phyloP scores from a whole-genome alignment of 2,888 invertebrate genomes.

The Phorcus lineatus region DNA sequence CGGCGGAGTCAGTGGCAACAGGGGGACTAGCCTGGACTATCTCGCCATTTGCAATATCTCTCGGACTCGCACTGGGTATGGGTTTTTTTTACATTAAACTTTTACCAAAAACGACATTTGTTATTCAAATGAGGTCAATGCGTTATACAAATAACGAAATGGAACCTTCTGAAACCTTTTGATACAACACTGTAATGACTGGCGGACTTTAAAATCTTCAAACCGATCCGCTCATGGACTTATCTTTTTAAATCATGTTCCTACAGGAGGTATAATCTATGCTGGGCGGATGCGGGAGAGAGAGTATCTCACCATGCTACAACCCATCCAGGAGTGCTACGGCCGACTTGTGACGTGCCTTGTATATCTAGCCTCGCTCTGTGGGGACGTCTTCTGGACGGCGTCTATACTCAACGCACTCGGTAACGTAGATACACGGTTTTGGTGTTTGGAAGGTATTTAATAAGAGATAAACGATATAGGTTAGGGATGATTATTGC shows the following conservation, averaged over 20 bases:
- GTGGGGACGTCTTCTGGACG: constrained; percentile 54
- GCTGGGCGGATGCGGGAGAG: constrained; percentile 50
- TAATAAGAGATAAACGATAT: too few species aligned
- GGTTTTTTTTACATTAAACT: neutral
- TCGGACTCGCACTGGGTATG: constrained; percentile 62
- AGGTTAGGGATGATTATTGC: too few species aligned
- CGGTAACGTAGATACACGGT: constrained; percentile 28
- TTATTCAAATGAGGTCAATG: too few species aligned
- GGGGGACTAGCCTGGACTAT: constrained; percentile 68
- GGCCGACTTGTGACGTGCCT: constrained; percentile 43
- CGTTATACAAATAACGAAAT: too few species aligned
- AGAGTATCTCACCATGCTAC: constrained; percentile 51
- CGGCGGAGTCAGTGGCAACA: constrained; percentile 66
- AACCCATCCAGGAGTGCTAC: constrained; percentile 48
- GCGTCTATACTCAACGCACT: constrained; percentile 53
- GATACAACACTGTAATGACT: too few species aligned
- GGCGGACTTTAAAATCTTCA: too few species aligned
- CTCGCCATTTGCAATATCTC: constrained; percentile 66
- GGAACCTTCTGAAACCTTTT: too few species aligned
- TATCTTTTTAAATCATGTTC: too few species aligned
- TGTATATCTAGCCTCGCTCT: constrained; percentile 46
- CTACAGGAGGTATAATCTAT: constrained; percentile 47
- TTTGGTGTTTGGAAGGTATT: too few species aligned
- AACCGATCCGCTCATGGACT: too few species aligned
- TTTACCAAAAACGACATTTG: too few species aligned